Evolutionary conservation across 2,888 invertebrate species (phyloP).

Genomic region (Brachylomia viminalis): DNA sequence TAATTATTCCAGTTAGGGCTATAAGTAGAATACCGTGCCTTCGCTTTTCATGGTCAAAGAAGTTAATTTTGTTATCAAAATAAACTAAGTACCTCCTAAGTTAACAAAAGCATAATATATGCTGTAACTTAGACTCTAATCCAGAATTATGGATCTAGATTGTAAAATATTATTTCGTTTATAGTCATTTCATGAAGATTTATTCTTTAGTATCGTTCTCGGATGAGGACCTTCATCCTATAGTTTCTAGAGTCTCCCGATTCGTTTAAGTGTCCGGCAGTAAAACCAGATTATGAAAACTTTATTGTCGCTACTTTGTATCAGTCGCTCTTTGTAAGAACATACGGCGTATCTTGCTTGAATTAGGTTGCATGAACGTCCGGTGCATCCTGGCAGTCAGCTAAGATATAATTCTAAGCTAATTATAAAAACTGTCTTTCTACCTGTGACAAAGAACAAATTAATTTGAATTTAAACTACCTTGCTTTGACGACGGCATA

Average conservation of each 20-base stretch:
- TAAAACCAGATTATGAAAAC: conserved; percentile 42
- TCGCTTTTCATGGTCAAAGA: background rate
- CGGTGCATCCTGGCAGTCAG: background rate
- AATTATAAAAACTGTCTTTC: background rate
- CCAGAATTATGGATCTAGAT: background rate
- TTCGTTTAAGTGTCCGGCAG: conserved; percentile 28
- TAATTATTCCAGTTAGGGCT: conserved; percentile 1
- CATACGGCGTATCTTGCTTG: background rate
- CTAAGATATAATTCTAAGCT: background rate
- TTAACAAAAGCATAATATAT: background rate
- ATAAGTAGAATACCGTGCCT: background rate
- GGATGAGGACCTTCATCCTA: background rate
- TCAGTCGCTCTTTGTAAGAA: background rate
- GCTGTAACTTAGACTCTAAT: background rate
- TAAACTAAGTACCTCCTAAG: background rate
- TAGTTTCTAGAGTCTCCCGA: conserved; percentile 2
- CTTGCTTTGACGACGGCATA: background rate
- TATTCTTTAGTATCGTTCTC: background rate
- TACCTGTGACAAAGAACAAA: background rate
- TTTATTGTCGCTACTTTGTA: conserved; percentile 28
- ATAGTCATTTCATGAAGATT: background rate
- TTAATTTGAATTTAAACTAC: background rate
- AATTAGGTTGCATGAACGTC: background rate
- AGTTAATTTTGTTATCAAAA: background rate
- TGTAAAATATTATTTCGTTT: too few relatives aligned